These are phyloP conservation scores for Dipodomys merriami DNA, from an alignment of 2,113 vertebrate genomes.

Conservation along the genomic window DNA sequence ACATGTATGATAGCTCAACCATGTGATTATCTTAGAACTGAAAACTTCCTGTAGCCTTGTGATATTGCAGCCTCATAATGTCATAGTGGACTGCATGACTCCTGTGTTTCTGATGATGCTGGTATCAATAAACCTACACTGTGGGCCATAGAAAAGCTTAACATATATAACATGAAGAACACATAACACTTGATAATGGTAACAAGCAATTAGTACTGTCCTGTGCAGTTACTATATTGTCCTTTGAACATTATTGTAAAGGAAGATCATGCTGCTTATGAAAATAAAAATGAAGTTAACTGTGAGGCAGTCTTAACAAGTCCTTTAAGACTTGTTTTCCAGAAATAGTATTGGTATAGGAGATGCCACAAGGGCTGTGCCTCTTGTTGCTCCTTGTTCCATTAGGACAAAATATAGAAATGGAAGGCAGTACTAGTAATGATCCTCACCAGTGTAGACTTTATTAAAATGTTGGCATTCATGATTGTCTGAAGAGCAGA, in stretches of 20 bases:
- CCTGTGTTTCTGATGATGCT: background rate
- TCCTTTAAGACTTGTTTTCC: background rate
- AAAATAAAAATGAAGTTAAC: background rate
- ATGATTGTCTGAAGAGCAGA: background rate
- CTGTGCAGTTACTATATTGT: background rate
- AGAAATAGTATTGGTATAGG: background rate
- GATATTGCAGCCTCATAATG: background rate
- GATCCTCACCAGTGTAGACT: background rate
- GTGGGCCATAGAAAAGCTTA: background rate
- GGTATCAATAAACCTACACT: background rate
- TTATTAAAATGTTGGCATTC: too few relatives aligned
- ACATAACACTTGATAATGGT: background rate
- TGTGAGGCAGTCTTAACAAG: background rate
- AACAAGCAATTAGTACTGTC: background rate
- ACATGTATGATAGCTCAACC: accelerated
- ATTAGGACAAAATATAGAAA: background rate
- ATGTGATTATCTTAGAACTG: background rate
- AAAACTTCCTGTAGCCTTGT: background rate
- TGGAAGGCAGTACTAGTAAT: background rate
- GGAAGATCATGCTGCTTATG: background rate
- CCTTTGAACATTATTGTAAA: background rate
- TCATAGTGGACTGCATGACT: too few relatives aligned
- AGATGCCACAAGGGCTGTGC: too few relatives aligned
- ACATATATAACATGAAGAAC: background rate
- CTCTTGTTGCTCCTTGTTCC: background rate